phyloP scores from a whole-genome alignment of 2,797 vertebrate species.

The Sebastes matsubarae region DNA sequence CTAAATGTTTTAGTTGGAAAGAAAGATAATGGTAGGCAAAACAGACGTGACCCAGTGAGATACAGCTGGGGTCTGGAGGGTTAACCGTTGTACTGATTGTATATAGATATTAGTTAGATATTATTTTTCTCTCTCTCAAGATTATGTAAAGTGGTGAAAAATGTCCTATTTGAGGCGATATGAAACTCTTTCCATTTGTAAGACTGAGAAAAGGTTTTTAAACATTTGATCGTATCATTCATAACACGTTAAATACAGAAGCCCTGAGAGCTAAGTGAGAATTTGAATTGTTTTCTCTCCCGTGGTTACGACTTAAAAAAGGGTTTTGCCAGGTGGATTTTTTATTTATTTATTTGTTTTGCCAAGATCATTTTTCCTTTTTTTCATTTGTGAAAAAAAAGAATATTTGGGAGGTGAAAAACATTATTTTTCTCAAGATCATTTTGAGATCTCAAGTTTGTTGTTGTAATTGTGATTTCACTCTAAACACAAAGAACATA shows the following conservation, averaged over 20 bases:
- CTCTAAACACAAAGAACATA: not conserved
- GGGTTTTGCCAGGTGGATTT: not conserved
- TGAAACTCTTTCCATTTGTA: conserved; percentile 81
- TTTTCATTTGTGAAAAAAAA: not conserved
- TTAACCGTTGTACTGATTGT: conserved; percentile 77
- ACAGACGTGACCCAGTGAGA: not conserved
- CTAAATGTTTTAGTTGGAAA: not conserved
- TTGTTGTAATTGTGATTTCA: not conserved
- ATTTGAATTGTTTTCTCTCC: fast-evolving
- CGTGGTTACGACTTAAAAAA: not conserved
- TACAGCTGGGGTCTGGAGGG: conserved; percentile 58
- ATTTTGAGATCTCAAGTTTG: not conserved
- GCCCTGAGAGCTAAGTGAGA: not conserved
- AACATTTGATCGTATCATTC: conserved; percentile 38
- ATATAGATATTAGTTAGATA: conserved; percentile 68
- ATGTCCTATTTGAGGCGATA: conserved; percentile 71
- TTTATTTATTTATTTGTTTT: too few relatives aligned
- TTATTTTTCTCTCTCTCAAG: conserved; percentile 34
- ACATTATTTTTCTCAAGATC: not conserved
- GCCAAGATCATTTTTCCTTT: not conserved
- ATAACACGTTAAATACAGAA: not conserved
- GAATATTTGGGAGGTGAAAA: not conserved
- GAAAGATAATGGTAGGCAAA: not conserved
- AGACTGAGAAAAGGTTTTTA: conserved; percentile 47
- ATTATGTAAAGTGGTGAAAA: conserved; percentile 67